These are phyloP conservation scores for Lampris megalopsis DNA, from an alignment of 2,113 vertebrate species.

Conservation along the genomic window DNA sequence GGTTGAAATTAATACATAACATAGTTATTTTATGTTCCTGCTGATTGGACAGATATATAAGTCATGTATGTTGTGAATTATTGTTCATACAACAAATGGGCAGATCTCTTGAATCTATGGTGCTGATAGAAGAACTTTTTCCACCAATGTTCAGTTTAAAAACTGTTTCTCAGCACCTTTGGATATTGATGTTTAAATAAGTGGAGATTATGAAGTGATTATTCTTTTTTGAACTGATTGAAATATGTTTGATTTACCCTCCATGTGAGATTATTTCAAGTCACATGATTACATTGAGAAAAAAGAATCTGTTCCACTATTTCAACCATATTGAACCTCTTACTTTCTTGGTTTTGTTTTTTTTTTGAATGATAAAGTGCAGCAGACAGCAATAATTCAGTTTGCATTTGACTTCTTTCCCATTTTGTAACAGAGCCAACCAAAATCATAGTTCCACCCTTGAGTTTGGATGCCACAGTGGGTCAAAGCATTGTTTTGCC, in stretches of 20 bases:
- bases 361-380: slow-evolving; percentile 25
- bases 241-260: slow-evolving; percentile 51
- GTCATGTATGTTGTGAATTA: slow-evolving; percentile 82
- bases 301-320: slow-evolving; percentile 49
- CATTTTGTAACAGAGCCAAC: slow-evolving; percentile 85
- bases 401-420: slow-evolving; percentile 3
- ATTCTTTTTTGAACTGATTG: slow-evolving; percentile 50
- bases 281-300: slow-evolving; percentile 61
- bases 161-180: slow-evolving; percentile 63
- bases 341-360: slow-evolving; percentile 41
- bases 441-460: slow-evolving; percentile 83
- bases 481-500: slow-evolving; percentile 92
- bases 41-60: slow-evolving; percentile 81
- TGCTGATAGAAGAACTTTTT: slow-evolving; percentile 57
- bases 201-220: slow-evolving; percentile 45
- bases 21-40: slow-evolving; percentile 81
- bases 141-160: slow-evolving; percentile 69
- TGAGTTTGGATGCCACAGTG: slow-evolving; percentile 87
- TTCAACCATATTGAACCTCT: slow-evolving; percentile 57
- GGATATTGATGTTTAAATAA: slow-evolving; percentile 64
- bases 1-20: slow-evolving; percentile 82
- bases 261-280: slow-evolving; percentile 65
- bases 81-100: slow-evolving; percentile 73
- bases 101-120: slow-evolving; percentile 49
- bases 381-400: slow-evolving; percentile 5